These are phyloP conservation scores for Caenorhabditis sp. DNA, from an alignment of 2,888 invertebrate genomes.

Conservation along the genomic window DNA sequence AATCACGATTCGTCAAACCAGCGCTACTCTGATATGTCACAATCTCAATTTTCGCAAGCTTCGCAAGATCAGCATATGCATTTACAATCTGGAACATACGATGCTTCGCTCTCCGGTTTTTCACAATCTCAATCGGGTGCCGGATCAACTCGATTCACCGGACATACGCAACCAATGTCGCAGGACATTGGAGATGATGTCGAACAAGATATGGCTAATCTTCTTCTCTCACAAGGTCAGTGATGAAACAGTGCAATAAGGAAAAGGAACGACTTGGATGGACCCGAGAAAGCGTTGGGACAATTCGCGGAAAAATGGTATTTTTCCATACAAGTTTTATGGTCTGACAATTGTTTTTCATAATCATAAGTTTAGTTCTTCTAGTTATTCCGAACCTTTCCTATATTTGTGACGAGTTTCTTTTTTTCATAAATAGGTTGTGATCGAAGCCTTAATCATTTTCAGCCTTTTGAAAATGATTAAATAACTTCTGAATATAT, in stretches of 20 bases:
- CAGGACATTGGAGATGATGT: conserved; percentile 52
- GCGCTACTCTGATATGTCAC: conserved; percentile 16
- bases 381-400: neutral
- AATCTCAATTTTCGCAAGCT: conserved; percentile 27
- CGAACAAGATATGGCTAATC: conserved; percentile 50
- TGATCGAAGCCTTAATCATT: neutral
- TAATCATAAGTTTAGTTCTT: neutral
- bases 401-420: neutral
- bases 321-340: too few species aligned
- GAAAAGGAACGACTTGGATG: neutral
- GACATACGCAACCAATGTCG: conserved; percentile 26
- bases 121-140: conserved; percentile 32
- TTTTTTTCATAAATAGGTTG: neutral
- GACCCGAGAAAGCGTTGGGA: neutral
- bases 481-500: too few species aligned
- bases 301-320: neutral
- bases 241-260: neutral
- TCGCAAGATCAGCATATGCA: conserved; percentile 17
- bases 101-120: conserved; percentile 28
- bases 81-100: neutral
- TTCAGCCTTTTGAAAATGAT: too few species aligned
- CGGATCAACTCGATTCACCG: conserved; percentile 3
- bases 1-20: conserved; percentile 18
- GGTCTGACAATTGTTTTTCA: too few species aligned
- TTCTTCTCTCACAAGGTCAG: conserved; percentile 51